Evolutionary conservation across 2,888 invertebrate species (phyloP), one percentile per base, ranked within the genome.

Genomic region (Kryphioiulus occultus): DNA sequence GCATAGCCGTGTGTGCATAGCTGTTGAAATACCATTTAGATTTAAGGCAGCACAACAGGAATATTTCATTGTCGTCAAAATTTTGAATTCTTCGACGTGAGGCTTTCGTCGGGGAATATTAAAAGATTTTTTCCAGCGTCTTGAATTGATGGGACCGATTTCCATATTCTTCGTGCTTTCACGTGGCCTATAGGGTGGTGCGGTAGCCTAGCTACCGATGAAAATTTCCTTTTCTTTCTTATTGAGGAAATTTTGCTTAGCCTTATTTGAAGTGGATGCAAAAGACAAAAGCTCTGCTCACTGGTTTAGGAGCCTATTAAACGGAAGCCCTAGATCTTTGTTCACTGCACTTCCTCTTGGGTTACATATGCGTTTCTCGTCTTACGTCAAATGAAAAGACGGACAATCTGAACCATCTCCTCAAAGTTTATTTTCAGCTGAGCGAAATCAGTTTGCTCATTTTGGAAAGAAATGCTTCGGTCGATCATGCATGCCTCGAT

Each of bases 31-130:
- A 17, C 78, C 78, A 78, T 78, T 78, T 78, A 15, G 30, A 78
- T 78, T 30, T 78, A 78, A 30, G 78, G 78, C 78, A 15, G 78
- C 78, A 78, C 78, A 78, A 78, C 78, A 78, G 78, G 78, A 78
- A 78, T 78, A 78, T 78, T 78, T 78, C 78, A 78, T 78, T 78
- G 78, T 30, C 78, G 78, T 78, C 3, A 15, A 78, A 78, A 78
- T 78, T 78, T 78, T 78, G 78, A 30, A 78, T 78, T 78, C 78
- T 78, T 78, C 15, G 15, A 30, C 30, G 68, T 78, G 26, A 30
- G 26, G 78, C 78, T 30, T 78, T 78, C 78, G 30, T 30, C 78
- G 15, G 78, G 30, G 78, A 78, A 78, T 78, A 78, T 78, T 78
- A 78, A 26, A 53, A n/a, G 53, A 78, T 78, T 78, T 78, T 78